These are phyloP conservation scores for Nomada hirtipes DNA, from an alignment of 2,888 invertebrate species.

Conservation along the genomic window DNA sequence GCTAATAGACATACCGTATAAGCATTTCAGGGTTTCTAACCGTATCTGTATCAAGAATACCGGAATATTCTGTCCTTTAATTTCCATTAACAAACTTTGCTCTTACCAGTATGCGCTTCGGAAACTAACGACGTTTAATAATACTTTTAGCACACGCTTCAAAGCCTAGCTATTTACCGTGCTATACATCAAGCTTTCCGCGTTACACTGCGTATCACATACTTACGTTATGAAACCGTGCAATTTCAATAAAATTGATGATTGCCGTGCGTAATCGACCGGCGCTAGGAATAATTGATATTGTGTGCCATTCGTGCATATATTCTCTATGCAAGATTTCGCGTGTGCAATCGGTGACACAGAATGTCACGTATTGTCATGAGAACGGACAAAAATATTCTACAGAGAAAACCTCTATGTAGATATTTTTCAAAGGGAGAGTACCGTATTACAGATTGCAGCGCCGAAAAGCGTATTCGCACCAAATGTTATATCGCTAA, in stretches of 20 bases:
- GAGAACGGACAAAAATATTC: slow-evolving; percentile 24
- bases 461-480: slow-evolving; percentile 33
- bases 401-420: slow-evolving; percentile 12
- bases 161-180: no score
- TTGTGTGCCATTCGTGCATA: no score
- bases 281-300: neutral
- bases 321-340: neutral
- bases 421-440: slow-evolving; percentile 44
- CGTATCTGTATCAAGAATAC: neutral
- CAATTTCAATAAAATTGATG: no score
- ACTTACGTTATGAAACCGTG: no score
- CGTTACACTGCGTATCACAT: no score
- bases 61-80: neutral
- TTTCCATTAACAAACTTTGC: neutral
- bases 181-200: no score
- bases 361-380: slow-evolving; percentile 1
- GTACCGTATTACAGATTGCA: slow-evolving; percentile 33
- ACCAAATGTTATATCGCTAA: slow-evolving; percentile 56
- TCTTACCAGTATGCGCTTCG: no score
- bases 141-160: no score
- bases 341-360: neutral
- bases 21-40: no score
- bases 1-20: slow-evolving; percentile 66
- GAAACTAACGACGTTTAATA: no score
- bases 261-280: no score